Conservation (phyloP, 2,113 vertebrate genomes). For the Rhynchomys soricoides region DNA sequence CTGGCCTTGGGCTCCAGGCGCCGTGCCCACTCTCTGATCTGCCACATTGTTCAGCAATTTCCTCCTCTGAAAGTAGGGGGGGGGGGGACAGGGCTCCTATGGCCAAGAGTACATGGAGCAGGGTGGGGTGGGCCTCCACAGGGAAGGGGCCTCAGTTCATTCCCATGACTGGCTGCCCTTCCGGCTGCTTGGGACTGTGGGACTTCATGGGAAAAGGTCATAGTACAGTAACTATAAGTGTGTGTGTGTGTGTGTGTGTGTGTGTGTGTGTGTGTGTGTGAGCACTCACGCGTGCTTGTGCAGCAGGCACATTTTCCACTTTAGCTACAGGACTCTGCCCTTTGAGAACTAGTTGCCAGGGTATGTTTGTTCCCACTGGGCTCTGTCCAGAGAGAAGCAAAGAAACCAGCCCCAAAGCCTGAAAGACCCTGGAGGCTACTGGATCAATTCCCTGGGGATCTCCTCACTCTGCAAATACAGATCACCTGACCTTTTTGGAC, state of each 20-base stretch:
- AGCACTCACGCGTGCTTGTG: neutral
- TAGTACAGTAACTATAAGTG: neutral
- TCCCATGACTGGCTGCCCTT: constrained; percentile 78
- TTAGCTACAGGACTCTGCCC: constrained; percentile 45
- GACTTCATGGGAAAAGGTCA: constrained; percentile 70
- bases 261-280: neutral
- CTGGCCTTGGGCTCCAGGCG: constrained; percentile 34
- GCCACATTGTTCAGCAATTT: constrained; percentile 76
- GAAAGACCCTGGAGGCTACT: neutral
- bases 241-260: neutral
- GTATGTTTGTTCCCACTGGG: constrained; percentile 45
- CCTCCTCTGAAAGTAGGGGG: constrained; percentile 66
- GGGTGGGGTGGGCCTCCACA: constrained; percentile 60
- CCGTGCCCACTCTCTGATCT: constrained; percentile 64
- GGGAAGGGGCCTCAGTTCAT: neutral
- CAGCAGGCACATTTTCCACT: neutral
- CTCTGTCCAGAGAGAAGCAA: constrained; percentile 30
- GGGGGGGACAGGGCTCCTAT: neutral
- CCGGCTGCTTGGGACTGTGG: constrained; percentile 28
- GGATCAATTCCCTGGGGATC: constrained; percentile 3
- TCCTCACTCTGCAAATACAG: constrained; percentile 10
- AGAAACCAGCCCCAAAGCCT: neutral
- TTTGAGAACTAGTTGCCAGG: constrained; percentile 32
- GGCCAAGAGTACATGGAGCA: constrained; percentile 34
- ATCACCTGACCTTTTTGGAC: constrained; percentile 31